Percentiles rank a stretch among this genome's conserved stretches.
Conservation (phyloP, 2,888 invertebrate species). For the Lathronympha strigana region DNA sequence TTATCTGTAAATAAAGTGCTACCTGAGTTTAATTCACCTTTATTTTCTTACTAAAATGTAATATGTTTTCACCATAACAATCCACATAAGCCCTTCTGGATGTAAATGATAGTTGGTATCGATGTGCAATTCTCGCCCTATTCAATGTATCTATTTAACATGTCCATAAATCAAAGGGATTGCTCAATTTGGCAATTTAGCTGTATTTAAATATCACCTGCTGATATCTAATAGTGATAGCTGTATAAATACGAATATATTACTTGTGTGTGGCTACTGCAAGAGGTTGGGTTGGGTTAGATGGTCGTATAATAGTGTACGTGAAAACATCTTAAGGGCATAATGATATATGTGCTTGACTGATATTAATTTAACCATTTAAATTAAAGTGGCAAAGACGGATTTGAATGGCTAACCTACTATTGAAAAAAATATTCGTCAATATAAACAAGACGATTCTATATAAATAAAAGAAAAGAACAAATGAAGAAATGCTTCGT, state of each 20-base stretch:
- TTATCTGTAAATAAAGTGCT: not conserved
- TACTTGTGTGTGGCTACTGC: constrained; percentile 5
- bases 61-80: not conserved
- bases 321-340: not conserved
- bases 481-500: too few species aligned
- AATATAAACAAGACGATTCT: too few species aligned
- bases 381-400: not conserved
- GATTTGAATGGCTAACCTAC: too few species aligned
- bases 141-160: constrained; percentile 41
- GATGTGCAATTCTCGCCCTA: constrained; percentile 33
- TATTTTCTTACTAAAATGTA: not conserved
- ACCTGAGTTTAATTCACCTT: not conserved
- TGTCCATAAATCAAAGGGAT: constrained; percentile 50
- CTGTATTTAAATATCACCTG: constrained; percentile 35
- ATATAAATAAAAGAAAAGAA: too few species aligned
- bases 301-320: constrained; percentile 5
- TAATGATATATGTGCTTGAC: not conserved
- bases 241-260: constrained; percentile 23
- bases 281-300: constrained; percentile 14
- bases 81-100: not conserved
- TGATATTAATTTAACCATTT: not conserved
- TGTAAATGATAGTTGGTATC: not conserved
- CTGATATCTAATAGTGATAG: constrained; percentile 26
- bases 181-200: constrained; percentile 53
- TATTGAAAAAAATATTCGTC: too few species aligned